Percentiles rank a stretch among this genome's conserved stretches.
phyloP scores from a whole-genome alignment of 2,113 vertebrate genomes.

The Cyanoderma ruficeps region DNA sequence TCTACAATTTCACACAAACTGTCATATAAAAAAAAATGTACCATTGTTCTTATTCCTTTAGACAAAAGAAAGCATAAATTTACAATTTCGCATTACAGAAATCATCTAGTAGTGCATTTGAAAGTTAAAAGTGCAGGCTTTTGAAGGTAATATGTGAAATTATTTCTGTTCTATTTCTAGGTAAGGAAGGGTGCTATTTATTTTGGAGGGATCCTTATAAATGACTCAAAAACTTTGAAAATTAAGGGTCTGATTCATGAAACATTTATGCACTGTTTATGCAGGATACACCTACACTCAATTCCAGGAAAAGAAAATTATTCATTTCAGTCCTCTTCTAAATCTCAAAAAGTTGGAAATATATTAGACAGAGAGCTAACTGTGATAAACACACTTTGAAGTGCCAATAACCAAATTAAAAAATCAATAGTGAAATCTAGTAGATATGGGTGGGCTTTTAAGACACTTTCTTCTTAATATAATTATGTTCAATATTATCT shows the following conservation, averaged over 20 bases:
- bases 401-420: neutral
- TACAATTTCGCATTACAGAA: neutral
- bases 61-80: neutral
- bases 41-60: neutral
- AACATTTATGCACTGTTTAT: constrained; percentile 33
- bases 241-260: constrained; percentile 46
- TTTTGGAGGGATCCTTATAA: neutral
- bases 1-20: neutral
- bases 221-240: constrained; percentile 27
- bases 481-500: neutral
- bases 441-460: neutral
- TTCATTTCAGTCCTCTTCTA: constrained; percentile 7
- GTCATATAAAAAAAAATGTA: neutral
- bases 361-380: neutral
- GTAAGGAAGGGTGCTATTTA: neutral
- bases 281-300: neutral
- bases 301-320: neutral
- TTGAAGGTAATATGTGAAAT: neutral
- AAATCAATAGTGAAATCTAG: neutral
- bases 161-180: constrained; percentile 11
- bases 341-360: constrained; percentile 1
- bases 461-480: neutral
- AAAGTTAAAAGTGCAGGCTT: neutral
- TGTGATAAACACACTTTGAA: neutral
- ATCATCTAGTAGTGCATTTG: neutral